A percentile compares a stretch with the other conserved stretches of the same genome.
Conservation (phyloP, 2,797 vertebrate genomes). For the Balearica regulorum region DNA sequence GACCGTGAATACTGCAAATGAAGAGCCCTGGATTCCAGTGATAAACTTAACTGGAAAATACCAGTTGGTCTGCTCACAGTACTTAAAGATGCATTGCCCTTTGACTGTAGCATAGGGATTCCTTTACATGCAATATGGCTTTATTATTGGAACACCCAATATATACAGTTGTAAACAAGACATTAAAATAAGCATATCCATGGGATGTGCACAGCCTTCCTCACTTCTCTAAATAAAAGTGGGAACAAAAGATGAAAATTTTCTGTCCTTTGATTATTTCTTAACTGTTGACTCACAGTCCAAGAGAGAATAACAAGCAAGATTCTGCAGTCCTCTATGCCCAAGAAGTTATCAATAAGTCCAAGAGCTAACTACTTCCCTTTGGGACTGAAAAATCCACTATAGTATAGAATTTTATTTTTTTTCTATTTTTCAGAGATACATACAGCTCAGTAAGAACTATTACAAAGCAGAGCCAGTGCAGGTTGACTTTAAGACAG, state of each 20-base stretch:
- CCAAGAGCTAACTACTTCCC: not conserved
- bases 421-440: constrained; percentile 69
- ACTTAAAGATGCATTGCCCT: not conserved
- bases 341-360: not conserved
- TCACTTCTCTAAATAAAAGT: not conserved
- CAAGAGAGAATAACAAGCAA: not conserved
- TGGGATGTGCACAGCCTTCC: not conserved
- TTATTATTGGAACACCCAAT: not conserved
- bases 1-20: not conserved
- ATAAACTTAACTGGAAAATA: not conserved
- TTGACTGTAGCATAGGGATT: not conserved
- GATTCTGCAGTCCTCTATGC: not conserved
- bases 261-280: not conserved
- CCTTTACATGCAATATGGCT: not conserved
- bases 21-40: not conserved
- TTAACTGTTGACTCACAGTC: not conserved
- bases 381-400: not conserved
- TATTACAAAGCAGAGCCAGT: constrained; percentile 79
- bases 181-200: not conserved
- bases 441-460: constrained; percentile 68
- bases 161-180: not conserved
- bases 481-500: constrained; percentile 73
- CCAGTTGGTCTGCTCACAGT: not conserved
- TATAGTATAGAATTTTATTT: not conserved
- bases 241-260: not conserved